Percentiles rank a stretch among this genome's conserved stretches.
These are phyloP conservation scores for Malthinus seriepunctatus DNA, from an alignment of 2,888 invertebrate genomes.

Conservation along the genomic window DNA sequence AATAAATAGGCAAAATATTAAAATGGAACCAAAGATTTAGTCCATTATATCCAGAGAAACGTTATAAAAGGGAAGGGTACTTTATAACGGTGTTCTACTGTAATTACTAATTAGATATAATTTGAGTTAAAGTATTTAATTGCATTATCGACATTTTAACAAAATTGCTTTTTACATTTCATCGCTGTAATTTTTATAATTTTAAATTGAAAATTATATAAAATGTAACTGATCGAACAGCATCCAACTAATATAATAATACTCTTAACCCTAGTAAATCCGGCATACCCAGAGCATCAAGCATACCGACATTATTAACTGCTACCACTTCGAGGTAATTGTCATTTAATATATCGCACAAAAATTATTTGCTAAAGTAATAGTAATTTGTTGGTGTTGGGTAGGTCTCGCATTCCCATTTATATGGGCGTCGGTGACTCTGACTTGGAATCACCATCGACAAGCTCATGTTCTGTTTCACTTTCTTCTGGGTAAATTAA, in stretches of 20 bases:
- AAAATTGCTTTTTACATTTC: neutral
- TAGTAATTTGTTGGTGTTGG: conserved; percentile 17
- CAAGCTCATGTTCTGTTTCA: conserved; percentile 55
- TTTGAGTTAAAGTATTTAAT: too few species aligned
- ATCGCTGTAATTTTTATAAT: neutral
- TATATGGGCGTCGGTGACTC: conserved; percentile 62
- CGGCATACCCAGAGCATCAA: conserved; percentile 86
- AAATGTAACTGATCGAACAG: conserved; percentile 1
- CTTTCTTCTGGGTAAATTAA: conserved; percentile 55
- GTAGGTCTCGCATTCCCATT: conserved; percentile 71
- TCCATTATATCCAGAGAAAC: too few species aligned
- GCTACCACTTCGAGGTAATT: conserved; percentile 75
- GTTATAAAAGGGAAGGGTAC: too few species aligned
- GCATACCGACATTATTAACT: conserved; percentile 84
- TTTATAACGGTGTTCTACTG: too few species aligned
- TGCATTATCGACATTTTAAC: neutral
- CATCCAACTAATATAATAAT: conserved; percentile 24
- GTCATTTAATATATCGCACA: neutral
- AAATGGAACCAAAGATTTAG: too few species aligned
- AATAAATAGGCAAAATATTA: too few species aligned
- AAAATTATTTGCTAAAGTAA: conserved; percentile 8
- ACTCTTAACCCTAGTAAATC: conserved; percentile 57
- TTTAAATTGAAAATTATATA: neutral
- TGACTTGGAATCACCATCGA: conserved; percentile 53
- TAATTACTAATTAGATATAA: too few species aligned